Evolutionary conservation across 1,140 invertebrate genomes (phyloP), one percentile per base, ranked within the genome.

Genomic region (Lepidurus apus): DNA sequence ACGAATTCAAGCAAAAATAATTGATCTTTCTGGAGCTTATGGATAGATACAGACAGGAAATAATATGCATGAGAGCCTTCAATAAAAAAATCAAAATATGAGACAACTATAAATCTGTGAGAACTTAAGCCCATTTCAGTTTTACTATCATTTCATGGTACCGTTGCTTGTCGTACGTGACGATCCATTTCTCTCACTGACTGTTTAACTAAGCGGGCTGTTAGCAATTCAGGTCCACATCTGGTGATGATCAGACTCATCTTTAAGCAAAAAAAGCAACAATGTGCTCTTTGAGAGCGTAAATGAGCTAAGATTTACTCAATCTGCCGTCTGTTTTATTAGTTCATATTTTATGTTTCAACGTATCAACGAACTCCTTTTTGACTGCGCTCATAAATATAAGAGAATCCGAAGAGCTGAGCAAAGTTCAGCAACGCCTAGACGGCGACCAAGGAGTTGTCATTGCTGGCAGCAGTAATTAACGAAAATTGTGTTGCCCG

Each of bases 371-470:
- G 53, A 21, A 9, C 53, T 21, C 53, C 2, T 13, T 65, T 65
- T 65, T 9, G 13, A 0, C 7, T 9, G 53, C 8, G 7, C 7
- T 65, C 21, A 7, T 21, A 65, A 65, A 9, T 5, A 21, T 13
- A 13, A 65, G 53, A 65, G 17, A 65, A 65, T 7, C 7, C 53
- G 53, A 65, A 21, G 21, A 13, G 53, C 9, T 17, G 53, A 65
- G 21, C 53, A 21, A 65, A 65, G 53, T 65, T 21, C n/a, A 65
- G 13, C 13, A 11, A 65, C 53, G 53, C 53, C 53, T 21, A 65
- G 53, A 65, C 53, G 53, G 53, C 53, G 53, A n/a, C 53, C 53
- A 65, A 65, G 53, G 17, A n/a, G n/a, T 65, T 65, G 53, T 17
- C 53, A 65, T 65, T 65, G 21, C 53, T n/a, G 21, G 53, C 53